Conservation (phyloP, 2,797 vertebrate species). For the Pangasius sanitwongsei region DNA sequence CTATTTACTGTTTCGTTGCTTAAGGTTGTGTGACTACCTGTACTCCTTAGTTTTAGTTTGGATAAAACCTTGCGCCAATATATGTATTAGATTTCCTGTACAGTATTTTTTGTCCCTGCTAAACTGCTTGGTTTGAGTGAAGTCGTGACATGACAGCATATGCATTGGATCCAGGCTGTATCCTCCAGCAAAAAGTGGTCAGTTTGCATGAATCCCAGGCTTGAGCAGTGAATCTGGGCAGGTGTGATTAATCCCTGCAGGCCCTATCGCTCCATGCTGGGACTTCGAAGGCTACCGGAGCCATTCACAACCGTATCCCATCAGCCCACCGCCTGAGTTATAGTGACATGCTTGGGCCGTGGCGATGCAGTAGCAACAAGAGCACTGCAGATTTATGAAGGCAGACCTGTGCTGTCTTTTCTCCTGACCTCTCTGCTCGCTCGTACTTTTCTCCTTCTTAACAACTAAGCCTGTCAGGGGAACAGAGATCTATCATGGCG, state of each 20-base stretch:
- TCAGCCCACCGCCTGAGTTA: constrained; percentile 72
- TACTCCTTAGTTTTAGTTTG: not conserved
- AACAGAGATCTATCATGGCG: constrained; percentile 49
- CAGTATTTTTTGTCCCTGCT: not conserved
- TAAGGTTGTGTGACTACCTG: not conserved
- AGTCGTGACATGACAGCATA: not conserved
- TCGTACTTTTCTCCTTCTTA: constrained; percentile 35
- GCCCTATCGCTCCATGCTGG: constrained; percentile 55
- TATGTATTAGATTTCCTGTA: not conserved
- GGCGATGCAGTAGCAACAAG: constrained; percentile 70
- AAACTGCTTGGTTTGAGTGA: not conserved
- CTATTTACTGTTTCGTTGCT: not conserved
- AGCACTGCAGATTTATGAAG: constrained; percentile 68
- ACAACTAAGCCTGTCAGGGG: constrained; percentile 53
- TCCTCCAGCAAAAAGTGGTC: not conserved
- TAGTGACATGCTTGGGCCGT: constrained; percentile 63
- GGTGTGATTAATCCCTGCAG: constrained; percentile 65
- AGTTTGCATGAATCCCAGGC: not conserved
- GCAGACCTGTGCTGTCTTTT: constrained; percentile 58
- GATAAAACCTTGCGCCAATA: not conserved
- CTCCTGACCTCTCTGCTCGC: constrained; percentile 46
- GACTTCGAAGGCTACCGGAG: constrained; percentile 70
- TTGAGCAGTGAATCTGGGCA: constrained; percentile 30
- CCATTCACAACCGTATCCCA: constrained; percentile 70
- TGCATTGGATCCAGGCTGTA: not conserved